phyloP scores from a whole-genome alignment of 2,113 vertebrate genomes.

The Urocolius indicus region DNA sequence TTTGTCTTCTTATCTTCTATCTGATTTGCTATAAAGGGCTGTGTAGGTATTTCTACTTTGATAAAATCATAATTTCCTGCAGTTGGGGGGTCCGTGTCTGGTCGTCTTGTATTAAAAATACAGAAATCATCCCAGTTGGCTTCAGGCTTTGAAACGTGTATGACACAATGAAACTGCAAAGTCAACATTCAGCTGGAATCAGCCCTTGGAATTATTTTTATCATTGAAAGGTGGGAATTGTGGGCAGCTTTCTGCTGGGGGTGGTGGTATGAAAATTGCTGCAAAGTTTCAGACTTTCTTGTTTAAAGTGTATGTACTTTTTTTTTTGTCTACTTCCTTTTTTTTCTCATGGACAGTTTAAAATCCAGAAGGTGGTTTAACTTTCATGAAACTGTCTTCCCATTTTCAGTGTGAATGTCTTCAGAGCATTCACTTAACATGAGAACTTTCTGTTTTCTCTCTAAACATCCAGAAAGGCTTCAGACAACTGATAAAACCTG shows the following conservation, averaged over 20 bases:
- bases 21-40: background rate
- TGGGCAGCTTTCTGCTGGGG: background rate
- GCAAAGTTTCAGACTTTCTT: background rate
- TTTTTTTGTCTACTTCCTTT: background rate
- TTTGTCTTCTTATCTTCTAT: background rate
- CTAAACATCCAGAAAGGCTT: background rate
- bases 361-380: background rate
- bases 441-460: background rate
- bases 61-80: background rate
- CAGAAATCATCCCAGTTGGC: background rate
- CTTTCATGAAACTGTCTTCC: background rate
- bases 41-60: background rate
- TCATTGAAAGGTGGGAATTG: background rate
- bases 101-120: background rate
- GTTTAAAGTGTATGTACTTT: background rate
- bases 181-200: background rate
- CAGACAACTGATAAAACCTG: background rate
- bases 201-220: background rate
- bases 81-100: background rate
- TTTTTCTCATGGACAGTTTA: background rate
- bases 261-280: background rate
- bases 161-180: background rate
- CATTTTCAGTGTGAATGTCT: background rate
- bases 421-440: background rate
- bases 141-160: background rate